These are phyloP conservation scores for Limosa lapponica DNA, from an alignment of 2,797 vertebrate genomes.

Conservation along the genomic window DNA sequence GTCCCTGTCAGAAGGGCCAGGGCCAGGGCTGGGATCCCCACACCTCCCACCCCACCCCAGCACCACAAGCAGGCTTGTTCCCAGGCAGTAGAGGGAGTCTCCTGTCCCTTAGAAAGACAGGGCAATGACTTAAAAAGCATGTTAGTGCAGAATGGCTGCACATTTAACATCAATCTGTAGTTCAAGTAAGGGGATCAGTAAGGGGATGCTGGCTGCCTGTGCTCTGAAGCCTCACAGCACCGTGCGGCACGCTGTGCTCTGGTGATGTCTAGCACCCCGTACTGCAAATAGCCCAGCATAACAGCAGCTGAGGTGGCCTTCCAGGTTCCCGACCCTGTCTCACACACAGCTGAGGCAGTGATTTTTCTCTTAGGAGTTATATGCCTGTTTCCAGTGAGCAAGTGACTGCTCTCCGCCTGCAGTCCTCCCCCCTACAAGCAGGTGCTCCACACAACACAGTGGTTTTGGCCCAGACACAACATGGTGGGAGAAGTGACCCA, in stretches of 20 bases:
- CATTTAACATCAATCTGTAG: background rate
- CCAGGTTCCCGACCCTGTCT: background rate
- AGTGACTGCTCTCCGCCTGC: background rate
- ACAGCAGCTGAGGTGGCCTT: background rate
- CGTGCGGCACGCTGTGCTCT: accelerated
- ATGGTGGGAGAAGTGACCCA: accelerated
- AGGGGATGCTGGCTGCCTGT: background rate
- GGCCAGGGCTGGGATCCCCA: accelerated
- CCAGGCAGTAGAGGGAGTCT: background rate
- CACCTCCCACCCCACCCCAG: background rate
- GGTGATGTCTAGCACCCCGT: accelerated
- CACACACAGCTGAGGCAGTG: background rate
- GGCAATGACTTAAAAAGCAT: accelerated
- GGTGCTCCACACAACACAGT: background rate
- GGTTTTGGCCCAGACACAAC: background rate
- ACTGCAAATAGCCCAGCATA: background rate
- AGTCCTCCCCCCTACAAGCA: background rate
- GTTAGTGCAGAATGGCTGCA: background rate
- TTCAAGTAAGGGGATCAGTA: background rate
- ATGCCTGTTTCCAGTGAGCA: background rate
- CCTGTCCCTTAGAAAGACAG: background rate
- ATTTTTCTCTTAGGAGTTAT: background rate
- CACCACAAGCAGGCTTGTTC: background rate
- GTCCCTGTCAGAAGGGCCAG: background rate
- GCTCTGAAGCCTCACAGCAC: background rate